Evolutionary conservation across 2,888 invertebrate genomes (phyloP).

Genomic region (Drosophila suboccidentalis): DNA sequence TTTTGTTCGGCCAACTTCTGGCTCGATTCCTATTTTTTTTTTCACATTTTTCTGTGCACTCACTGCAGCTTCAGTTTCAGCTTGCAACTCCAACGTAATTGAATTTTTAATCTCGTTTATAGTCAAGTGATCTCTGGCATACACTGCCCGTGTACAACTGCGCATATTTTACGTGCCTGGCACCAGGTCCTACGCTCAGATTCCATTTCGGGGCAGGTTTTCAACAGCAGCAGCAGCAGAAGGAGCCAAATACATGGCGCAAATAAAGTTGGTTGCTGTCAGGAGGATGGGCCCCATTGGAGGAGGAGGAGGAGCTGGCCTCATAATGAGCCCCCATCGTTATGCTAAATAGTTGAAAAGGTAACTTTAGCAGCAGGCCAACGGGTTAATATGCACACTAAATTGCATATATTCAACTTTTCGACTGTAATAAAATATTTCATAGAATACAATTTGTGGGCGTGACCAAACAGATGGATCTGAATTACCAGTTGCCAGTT

Average conservation of each 20-base stretch:
- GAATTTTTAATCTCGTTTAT: constrained; percentile 86
- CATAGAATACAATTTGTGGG: constrained; percentile 49
- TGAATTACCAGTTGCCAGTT: constrained; percentile 35
- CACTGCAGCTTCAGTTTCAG: constrained; percentile 73
- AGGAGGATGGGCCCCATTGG: constrained; percentile 6
- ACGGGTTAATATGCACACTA: constrained; percentile 68
- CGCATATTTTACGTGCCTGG: constrained; percentile 81
- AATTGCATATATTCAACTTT: constrained; percentile 70
- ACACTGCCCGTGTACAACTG: constrained; percentile 74
- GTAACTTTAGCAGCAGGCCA: constrained; percentile 45
- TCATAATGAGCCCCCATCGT: constrained; percentile 69
- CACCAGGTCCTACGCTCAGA: constrained; percentile 46
- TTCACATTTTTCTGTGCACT: constrained; percentile 36
- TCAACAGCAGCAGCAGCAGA: constrained; percentile 5
- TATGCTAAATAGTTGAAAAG: constrained; percentile 75
- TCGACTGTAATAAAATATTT: constrained; percentile 60
- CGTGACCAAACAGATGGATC: constrained; percentile 43
- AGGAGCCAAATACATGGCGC: constrained; percentile 60
- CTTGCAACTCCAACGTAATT: constrained; percentile 84
- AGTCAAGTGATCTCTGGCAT: constrained; percentile 85
- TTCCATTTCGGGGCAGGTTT: constrained; percentile 37
- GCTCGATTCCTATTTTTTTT: constrained; percentile 14
- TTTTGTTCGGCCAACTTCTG: constrained; percentile 44
- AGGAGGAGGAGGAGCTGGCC: constrained; percentile 20
- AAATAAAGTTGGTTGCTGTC: constrained; percentile 69